phyloP scores from a whole-genome alignment of 2,888 invertebrate genomes.

The Caprella mutica region DNA sequence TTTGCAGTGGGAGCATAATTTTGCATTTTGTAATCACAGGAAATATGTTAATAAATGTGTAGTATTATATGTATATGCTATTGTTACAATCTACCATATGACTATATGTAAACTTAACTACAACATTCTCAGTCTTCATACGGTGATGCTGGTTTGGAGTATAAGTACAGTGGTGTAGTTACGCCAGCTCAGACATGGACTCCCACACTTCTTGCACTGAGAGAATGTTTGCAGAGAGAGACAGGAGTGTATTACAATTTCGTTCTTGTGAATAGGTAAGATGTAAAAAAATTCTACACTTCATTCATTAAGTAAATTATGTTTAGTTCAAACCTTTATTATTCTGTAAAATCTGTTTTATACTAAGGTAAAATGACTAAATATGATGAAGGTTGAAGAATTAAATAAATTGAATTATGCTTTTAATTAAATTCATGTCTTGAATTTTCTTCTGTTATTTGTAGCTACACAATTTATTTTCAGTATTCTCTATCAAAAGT shows the following conservation, averaged over 20 bases:
- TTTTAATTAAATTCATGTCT: background rate
- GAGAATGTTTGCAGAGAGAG: constrained; percentile 45
- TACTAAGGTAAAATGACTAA: too few relatives aligned
- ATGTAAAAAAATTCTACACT: too few relatives aligned
- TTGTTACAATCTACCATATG: background rate
- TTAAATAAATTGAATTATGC: constrained; percentile 20
- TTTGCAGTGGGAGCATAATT: too few relatives aligned
- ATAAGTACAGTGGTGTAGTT: constrained; percentile 53
- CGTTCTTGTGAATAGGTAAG: constrained; percentile 55
- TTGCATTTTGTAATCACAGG: too few relatives aligned
- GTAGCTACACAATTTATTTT: too few relatives aligned
- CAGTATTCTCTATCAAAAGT: too few relatives aligned
- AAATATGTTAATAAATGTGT: background rate
- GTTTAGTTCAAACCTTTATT: too few relatives aligned
- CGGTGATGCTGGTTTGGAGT: constrained; percentile 53
- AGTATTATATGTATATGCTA: background rate
- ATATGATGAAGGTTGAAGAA: too few relatives aligned
- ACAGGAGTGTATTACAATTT: constrained; percentile 54
- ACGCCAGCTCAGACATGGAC: constrained; percentile 56
- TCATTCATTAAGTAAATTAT: too few relatives aligned
- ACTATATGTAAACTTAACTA: background rate
- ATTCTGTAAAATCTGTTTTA: too few relatives aligned
- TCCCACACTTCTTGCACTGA: constrained; percentile 45
- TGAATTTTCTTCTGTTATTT: too few relatives aligned
- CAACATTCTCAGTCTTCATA: constrained; percentile 47